phyloP scores from a whole-genome alignment of 2,888 invertebrate genomes.

The Orthonychiurus folsomi region DNA sequence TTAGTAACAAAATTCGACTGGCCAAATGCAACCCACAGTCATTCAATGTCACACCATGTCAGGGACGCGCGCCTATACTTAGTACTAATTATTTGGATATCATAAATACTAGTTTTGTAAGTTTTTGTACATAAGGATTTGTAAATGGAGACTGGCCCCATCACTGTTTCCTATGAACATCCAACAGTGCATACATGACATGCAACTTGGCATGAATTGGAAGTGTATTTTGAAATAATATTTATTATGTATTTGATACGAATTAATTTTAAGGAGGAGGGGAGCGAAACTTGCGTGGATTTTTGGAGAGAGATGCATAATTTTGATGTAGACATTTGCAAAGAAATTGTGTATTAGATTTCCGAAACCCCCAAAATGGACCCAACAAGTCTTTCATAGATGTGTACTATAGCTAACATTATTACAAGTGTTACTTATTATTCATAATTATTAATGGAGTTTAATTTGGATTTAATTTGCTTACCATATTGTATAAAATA shows the following conservation, averaged over 20 bases:
- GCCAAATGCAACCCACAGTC: not conserved
- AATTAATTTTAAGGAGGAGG: too few relatives aligned
- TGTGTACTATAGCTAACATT: not conserved
- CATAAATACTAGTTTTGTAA: not conserved
- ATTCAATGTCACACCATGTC: too few relatives aligned
- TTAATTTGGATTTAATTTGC: too few relatives aligned
- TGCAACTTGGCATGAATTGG: not conserved
- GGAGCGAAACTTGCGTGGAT: not conserved
- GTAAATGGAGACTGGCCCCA: too few relatives aligned
- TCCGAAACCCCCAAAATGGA: not conserved
- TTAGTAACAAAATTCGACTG: not conserved
- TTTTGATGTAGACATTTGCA: too few relatives aligned
- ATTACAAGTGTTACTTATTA: too few relatives aligned
- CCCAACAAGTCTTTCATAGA: constrained; percentile 1
- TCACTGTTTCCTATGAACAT: too few relatives aligned
- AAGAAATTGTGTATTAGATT: not conserved
- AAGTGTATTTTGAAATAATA: not conserved
- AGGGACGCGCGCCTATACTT: too few relatives aligned
- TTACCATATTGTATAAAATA: too few relatives aligned
- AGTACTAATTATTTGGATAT: too few relatives aligned
- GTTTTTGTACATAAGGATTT: not conserved
- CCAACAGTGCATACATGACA: too few relatives aligned
- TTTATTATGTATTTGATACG: not conserved
- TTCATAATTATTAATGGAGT: not conserved
- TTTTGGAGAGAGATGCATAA: not conserved